Percentiles rank a stretch among this genome's conserved stretches.
Conservation (phyloP, 2,888 invertebrate genomes). For the Linnaemya vulpina region DNA sequence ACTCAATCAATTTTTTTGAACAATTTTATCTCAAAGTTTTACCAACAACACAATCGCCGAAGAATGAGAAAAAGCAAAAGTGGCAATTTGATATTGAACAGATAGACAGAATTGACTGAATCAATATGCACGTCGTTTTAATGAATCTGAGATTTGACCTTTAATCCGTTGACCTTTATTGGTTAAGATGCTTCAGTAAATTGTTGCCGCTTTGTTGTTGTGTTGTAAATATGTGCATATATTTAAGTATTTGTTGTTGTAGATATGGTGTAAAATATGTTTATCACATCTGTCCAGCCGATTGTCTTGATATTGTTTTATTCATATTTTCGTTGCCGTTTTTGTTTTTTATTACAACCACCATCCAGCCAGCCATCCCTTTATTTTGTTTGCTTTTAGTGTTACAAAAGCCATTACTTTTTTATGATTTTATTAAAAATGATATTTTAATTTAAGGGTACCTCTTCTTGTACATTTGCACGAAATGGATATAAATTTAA, state of each 20-base stretch:
- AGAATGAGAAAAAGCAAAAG: neutral
- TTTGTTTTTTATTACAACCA: slow-evolving; percentile 21
- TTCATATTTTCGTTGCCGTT: slow-evolving; percentile 22
- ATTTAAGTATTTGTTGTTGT: slow-evolving; percentile 11
- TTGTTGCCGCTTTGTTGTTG: slow-evolving; percentile 9
- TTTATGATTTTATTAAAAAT: slow-evolving; percentile 56
- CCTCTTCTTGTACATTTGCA: slow-evolving; percentile 19
- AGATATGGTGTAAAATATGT: neutral
- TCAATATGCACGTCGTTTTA: slow-evolving; percentile 35
- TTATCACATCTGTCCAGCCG: slow-evolving; percentile 58
- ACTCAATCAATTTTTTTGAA: neutral
- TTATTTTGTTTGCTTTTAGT: slow-evolving; percentile 1
- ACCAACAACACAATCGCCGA: slow-evolving; percentile 1
- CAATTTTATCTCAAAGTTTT: neutral
- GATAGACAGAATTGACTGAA: slow-evolving; percentile 3
- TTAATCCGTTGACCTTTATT: slow-evolving; percentile 71
- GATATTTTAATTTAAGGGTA: slow-evolving; percentile 17
- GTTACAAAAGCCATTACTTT: slow-evolving; percentile 41
- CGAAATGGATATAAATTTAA: slow-evolving; percentile 33
- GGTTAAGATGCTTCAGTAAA: slow-evolving; percentile 24
- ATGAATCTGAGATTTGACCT: slow-evolving; percentile 66
- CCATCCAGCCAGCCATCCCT: slow-evolving; percentile 40
- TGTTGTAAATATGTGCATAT: slow-evolving; percentile 34
- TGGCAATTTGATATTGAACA: neutral
- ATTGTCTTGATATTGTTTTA: slow-evolving; percentile 39